Evolutionary conservation across 2,113 vertebrate genomes (phyloP).

Genomic region (Arizona elegans): DNA sequence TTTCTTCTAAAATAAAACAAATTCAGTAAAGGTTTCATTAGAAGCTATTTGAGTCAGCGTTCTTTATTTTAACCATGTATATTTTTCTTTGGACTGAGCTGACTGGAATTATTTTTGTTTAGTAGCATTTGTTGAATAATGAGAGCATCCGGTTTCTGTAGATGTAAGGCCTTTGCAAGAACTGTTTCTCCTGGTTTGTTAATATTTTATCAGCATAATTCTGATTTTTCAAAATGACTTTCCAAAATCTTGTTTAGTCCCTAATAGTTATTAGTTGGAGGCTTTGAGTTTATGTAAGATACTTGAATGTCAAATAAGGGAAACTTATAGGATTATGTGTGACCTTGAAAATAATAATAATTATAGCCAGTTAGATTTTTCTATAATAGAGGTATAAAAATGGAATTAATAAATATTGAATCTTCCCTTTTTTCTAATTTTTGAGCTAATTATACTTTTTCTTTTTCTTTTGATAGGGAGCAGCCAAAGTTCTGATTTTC

Average conservation of each 20-base stretch:
- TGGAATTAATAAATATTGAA: neutral
- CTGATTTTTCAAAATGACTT: neutral
- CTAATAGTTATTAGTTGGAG: neutral
- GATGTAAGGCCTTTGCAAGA: neutral
- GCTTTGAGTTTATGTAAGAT: neutral
- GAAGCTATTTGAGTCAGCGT: neutral
- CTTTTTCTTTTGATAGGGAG: slow-evolving; percentile 75
- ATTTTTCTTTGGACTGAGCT: neutral
- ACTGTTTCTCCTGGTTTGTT: neutral
- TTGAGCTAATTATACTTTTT: neutral
- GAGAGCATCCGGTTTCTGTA: neutral
- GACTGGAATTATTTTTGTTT: neutral
- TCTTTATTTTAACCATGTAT: neutral
- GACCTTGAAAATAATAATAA: neutral
- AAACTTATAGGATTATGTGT: neutral
- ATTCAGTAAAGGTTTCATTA: neutral
- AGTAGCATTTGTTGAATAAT: neutral
- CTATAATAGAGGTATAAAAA: neutral
- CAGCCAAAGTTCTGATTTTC: slow-evolving; percentile 92
- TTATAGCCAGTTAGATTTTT: neutral
- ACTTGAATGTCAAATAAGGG: neutral
- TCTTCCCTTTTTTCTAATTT: neutral
- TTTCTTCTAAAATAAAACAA: neutral
- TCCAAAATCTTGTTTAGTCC: neutral
- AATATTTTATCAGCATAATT: neutral